A percentile compares a stretch with the other conserved stretches of the same genome.
phyloP scores from a whole-genome alignment of 1,140 invertebrate genomes.

The Musca domestica region DNA sequence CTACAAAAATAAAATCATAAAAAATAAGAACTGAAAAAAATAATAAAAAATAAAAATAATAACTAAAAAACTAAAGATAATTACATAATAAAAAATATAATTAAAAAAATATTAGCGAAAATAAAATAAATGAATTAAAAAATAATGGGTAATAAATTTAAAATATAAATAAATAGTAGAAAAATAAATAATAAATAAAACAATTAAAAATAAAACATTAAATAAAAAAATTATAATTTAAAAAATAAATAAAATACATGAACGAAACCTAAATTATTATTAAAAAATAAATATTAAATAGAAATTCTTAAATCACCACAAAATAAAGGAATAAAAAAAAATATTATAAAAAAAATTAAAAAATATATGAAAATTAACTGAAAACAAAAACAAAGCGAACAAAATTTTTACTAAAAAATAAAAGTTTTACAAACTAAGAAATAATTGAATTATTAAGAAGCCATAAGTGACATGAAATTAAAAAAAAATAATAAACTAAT shows the following conservation, averaged over 20 bases:
- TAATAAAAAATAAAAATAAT: background rate
- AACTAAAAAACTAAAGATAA: background rate
- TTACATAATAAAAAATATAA: background rate
- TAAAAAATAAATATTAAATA: background rate
- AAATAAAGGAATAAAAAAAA: background rate
- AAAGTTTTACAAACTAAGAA: no score
- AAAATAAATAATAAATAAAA: background rate
- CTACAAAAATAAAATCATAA: background rate
- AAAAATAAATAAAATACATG: no score
- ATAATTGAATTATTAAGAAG: no score
- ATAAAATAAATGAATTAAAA: background rate
- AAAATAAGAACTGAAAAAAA: background rate
- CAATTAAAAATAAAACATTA: background rate
- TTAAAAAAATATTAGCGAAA: background rate
- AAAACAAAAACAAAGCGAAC: background rate
- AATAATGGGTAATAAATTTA: no score
- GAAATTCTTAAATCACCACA: background rate
- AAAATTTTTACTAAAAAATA: no score
- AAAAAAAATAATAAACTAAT: no score
- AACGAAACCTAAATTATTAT: no score
- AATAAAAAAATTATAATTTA: background rate
- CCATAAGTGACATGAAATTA: no score
- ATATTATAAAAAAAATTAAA: background rate
- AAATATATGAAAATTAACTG: background rate
- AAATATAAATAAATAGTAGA: background rate